Conservation (phyloP, 2,113 vertebrate species). For the Macroglossus sobrinus region DNA sequence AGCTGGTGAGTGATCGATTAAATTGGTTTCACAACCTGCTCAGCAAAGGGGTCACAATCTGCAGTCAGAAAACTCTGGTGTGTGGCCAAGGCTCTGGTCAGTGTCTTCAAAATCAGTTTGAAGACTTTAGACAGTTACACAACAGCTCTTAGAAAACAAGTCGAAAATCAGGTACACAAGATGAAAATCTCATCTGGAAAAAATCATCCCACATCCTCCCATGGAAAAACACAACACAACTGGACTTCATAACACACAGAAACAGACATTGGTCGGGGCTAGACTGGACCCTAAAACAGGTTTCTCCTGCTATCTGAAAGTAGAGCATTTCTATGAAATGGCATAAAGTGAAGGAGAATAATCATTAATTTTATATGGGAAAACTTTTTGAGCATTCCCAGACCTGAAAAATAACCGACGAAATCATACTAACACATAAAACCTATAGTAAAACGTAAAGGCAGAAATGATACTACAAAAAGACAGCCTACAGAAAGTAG, state of each 20-base stretch:
- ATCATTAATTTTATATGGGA: background rate
- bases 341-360: background rate
- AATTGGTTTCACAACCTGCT: background rate
- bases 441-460: background rate
- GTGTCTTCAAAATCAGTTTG: background rate
- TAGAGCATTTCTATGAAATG: background rate
- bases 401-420: background rate
- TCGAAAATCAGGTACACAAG: background rate
- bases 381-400: background rate
- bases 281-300: background rate
- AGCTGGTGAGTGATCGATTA: background rate
- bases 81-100: background rate
- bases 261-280: background rate
- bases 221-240: background rate
- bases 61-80: background rate
- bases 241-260: background rate
- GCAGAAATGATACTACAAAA: background rate
- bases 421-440: background rate
- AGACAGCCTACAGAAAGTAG: background rate
- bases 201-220: background rate
- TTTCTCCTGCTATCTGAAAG: background rate
- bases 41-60: background rate
- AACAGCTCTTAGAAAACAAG: constrained; percentile 28
- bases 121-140: background rate
- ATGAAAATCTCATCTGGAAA: constrained; percentile 28